Base-by-base conservation (phyloP, 2,888 invertebrate genomes). In the Ophion costatus region DNA sequence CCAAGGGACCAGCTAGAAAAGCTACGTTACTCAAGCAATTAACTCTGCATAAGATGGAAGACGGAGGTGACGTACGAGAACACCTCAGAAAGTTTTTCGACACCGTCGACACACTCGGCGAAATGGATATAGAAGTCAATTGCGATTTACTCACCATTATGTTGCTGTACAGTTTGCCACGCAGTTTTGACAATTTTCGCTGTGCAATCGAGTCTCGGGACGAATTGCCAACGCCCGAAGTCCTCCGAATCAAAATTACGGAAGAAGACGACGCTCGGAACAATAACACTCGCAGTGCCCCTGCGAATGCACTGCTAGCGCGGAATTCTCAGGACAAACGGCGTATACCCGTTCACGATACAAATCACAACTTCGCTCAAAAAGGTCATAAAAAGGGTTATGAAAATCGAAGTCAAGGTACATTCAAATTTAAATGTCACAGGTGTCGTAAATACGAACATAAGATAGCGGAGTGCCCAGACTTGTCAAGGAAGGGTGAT, bases 201-300 rank as follows among this genome's bases (percentile, higher is more conserved):
- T 91, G 90, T 38, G 92, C 92, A 0, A 91, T 93, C 4, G 91
- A 93, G 83, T 90, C 93, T 2, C 85, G 91, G 1, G 93, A 93
- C 77, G 84, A 86, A 4, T 80, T 92, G 20, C 92, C 91, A 3
- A 78, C 45, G 1, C 89, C 90, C 2, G 91, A 92, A 69, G 74
- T 66, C n/a, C 79, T 92, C 20, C 85, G 88, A 67, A 85, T 90
- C 22, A 91, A 92, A 89, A 90, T 91, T 6, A 63, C 90, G 7
- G 91, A 91, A 85, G 91, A 91, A 87, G 59, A 20, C 33, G 89
- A 87, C 17, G 88, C 89, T 90, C 89, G 91, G 33, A 82, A 75
- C 42, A 69, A 79, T 10, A 63, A 81, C 22, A 11, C 38, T 38
- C 78, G 51, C 22, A 38, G 22, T 9, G 33, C 11, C 11, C 2